phyloP scores from a whole-genome alignment of 1,140 invertebrate genomes.

The Platorchestia sp. region DNA sequence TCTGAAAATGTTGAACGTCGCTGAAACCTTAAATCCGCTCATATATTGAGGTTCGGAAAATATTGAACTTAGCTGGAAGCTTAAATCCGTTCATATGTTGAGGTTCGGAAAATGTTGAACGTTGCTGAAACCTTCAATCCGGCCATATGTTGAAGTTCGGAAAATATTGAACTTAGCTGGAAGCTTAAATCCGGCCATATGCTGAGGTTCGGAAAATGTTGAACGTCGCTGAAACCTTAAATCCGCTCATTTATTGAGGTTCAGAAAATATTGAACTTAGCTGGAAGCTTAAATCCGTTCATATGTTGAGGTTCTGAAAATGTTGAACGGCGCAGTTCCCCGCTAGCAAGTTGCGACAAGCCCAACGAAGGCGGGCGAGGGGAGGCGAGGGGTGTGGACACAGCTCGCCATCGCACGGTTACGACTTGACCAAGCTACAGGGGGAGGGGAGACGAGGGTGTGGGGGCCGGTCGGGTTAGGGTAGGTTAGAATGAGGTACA shows the following conservation, averaged over 20 bases:
- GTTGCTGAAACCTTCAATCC: not conserved
- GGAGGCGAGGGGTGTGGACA: not conserved
- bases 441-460: not conserved
- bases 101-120: not conserved
- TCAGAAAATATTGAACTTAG: not conserved
- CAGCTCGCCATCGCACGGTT: not conserved
- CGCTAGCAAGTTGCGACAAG: not conserved
- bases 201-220: not conserved
- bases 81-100: not conserved
- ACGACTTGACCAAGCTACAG: not conserved
- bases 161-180: not conserved
- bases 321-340: not conserved
- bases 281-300: not conserved
- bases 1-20: not conserved
- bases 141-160: not conserved
- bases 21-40: not conserved
- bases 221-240: not conserved
- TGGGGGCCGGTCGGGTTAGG: not conserved
- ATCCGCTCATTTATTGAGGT: not conserved
- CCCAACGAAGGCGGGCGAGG: not conserved
- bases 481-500: constrained; percentile 44
- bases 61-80: not conserved
- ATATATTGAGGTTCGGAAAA: not conserved
- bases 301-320: not conserved
- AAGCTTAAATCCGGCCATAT: not conserved